Base-by-base conservation (phyloP, 2,888 invertebrate species). In the Teinopalpus imperialis region DNA sequence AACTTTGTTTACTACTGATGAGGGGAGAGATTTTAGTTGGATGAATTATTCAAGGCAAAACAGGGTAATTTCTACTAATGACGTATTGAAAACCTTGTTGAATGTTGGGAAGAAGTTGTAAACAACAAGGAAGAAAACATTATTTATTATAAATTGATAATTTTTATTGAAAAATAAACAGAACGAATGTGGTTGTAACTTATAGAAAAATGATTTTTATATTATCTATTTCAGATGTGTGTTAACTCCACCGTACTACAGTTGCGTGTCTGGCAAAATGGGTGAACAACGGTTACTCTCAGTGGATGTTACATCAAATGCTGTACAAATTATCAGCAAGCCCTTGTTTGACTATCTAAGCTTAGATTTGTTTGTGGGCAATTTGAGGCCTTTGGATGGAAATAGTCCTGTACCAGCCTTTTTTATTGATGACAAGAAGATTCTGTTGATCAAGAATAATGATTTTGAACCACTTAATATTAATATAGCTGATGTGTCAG, bases 211-310 rank as follows among this genome's bases (percentile, higher is more conserved):
- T n/a, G n/a, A n/a, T n/a, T n/a, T n/a, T n/a, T n/a, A n/a, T n/a
- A n/a, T n/a, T n/a, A n/a, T n/a, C n/a, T 2, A 21, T 71, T 88
- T 39, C 77, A 92, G 92, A 52, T 95, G 95, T 70, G 69, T 91
- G 3, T 58, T 93, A 39, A 87, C 92, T 20, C 90, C 90, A 1
- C 90, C 91, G 3, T 92, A 91, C 69, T 93, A 92, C 71, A 90
- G 90, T 3, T 95, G 95, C 59, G 56, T 92, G 13, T 91, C 92
- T 0, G 90, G 88, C 7, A 75, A 72, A 3, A 48, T 48, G 6
- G 80, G 78, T 42, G 80, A 75, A 10, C 75, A 90, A 48, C 83
- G 92, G 49, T 66, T 95, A 9, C 86, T 93, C 20, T 90, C 92
- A 5, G 63, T 94, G 12, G 91, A 95, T 64, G 77, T 94, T 5